Evolutionary conservation across 2,113 vertebrate species (phyloP).

Genomic region (Onychorhynchus coronatus): DNA sequence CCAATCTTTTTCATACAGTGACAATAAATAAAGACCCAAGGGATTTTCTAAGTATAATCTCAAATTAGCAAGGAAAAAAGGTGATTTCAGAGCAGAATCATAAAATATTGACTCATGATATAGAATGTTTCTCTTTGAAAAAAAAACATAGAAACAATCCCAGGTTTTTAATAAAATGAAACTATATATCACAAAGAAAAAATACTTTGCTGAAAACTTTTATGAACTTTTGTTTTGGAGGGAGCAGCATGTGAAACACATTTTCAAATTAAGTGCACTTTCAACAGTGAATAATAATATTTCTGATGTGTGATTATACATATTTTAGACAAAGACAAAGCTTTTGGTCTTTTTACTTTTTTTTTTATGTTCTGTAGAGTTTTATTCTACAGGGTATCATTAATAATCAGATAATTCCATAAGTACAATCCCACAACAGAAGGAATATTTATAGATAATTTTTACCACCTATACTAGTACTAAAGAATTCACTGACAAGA

Average conservation of each 20-base stretch:
- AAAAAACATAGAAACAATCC: neutral
- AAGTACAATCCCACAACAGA: neutral
- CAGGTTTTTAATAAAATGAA: neutral
- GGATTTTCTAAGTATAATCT: neutral
- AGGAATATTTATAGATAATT: neutral
- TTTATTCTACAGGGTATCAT: neutral
- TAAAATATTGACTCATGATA: neutral
- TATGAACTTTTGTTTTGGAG: too few relatives aligned
- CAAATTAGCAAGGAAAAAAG: neutral
- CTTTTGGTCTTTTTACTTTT: neutral
- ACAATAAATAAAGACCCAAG: neutral
- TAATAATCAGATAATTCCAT: neutral
- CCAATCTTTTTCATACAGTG: neutral
- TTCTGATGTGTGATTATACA: neutral
- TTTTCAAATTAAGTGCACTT: neutral
- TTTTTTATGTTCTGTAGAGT: neutral
- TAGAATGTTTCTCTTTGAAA: neutral
- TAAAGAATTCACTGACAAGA: neutral
- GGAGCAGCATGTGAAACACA: neutral
- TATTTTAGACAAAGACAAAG: neutral
- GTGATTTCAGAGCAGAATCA: neutral
- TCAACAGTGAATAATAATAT: neutral
- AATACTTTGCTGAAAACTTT: neutral
- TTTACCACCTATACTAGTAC: neutral
- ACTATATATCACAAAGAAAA: neutral